Evolutionary conservation across 2,113 vertebrate genomes (phyloP), one percentile per base, ranked within the genome.

Genomic region (Leucosticte australis): DNA sequence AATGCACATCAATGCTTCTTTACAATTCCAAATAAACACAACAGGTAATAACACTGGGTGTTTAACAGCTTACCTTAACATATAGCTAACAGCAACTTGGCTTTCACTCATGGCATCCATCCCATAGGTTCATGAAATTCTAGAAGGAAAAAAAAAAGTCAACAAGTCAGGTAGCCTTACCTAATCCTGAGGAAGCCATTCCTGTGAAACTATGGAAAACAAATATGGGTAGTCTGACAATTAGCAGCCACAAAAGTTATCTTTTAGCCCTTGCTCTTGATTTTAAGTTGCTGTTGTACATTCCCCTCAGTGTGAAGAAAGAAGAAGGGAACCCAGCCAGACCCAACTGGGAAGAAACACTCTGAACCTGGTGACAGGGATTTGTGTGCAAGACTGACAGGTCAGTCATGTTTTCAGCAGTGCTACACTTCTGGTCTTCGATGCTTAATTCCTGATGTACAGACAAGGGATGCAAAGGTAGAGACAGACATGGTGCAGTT

Each of bases 361-460:
- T 74, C 31, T 63, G 53, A 71, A 71, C 21, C 30, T 75, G 68
- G 20, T 24, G 27, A n/a, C 24, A 62, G 59, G 57, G 31, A 16
- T 17, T 41, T 23, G 21, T n/a, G 49, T 14, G 19, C 39, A 76
- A 39, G 60, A 30, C 44, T 67, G 26, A 78, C 35, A 21, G 70
- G 49, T 79, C 42, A 67, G 18, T 80, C 42, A 1, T 20, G n/a
- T n/a, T 90, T 85, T 71, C 65, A 88, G 1, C 35, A 50, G 42
- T 20, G 18, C 63, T 62, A 8, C 30, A 15, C 27, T 69, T 56
- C n/a, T 42, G 3, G 3, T 31, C 65, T 87, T 27, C 0, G 0
- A 28, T 15, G 46, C 27, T 18, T 7, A 8, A 56, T 49, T 73
- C 57, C 57, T 76, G 46, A 18, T 13, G 6, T 7, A 6, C 0